Base-by-base conservation (phyloP, 2,113 vertebrate species). In the Nycticryphes semicollaris region DNA sequence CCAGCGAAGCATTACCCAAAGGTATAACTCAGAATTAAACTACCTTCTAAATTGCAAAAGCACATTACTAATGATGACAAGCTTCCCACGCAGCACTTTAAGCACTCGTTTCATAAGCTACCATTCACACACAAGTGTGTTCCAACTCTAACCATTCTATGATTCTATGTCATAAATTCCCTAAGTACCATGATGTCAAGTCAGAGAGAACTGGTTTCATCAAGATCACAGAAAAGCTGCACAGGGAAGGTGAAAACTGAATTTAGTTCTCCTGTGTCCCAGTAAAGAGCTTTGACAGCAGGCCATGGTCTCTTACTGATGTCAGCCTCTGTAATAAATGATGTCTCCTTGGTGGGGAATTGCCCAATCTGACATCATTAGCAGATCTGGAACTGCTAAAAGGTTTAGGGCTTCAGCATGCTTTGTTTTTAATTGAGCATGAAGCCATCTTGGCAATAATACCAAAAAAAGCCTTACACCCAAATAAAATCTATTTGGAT, bases 331-430 rank as follows among this genome's bases (percentile, higher is more conserved):
- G 45, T 82, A 89, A 92, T 73, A 92, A 92, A 94, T 53, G 48
- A 72, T 84, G 37, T 51, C 76, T 92, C 84, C 69, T 93, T 92
- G 43, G 85, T 89, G 85, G 53, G 93, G 73, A 96, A 87, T 86
- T 93, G 94, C 91, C 93, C 88, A 89, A 89, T 69, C 84, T 96
- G 90, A 96, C 88, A 97, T 95, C 96, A 96, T 73, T 90, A 93
- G 66, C 57, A 89, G 79, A 94, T 84, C 64, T 86, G 84, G 85
- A 81, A 87, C 94, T 90, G 89, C 47, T 96, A 91, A 94, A 93
- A 73, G 93, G 72, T 94, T 94, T 92, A 90, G 63, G 73, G 25
- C 84, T 94, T 85, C 63, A 82, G 51, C 84, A 84, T 95, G 67
- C 96, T 90, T 96, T 91, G 54, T 31, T 81, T 95, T 90, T 93